phyloP scores from a whole-genome alignment of 2,113 vertebrate species.

The Pelecanoides urinatrix region DNA sequence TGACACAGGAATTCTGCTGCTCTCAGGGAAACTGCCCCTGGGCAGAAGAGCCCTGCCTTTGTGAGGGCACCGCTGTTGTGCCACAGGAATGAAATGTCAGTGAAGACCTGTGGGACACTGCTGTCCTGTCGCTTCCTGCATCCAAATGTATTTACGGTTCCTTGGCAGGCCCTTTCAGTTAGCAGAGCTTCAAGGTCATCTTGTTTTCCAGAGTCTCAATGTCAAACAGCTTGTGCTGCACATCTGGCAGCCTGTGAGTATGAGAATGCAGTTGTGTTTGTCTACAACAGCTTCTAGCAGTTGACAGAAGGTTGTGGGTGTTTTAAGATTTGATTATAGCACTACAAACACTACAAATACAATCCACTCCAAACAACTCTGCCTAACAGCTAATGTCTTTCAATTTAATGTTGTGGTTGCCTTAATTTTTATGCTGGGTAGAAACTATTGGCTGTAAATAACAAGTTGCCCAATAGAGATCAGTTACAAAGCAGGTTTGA shows the following conservation, averaged over 20 bases:
- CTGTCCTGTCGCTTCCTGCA: background rate
- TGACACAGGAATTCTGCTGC: background rate
- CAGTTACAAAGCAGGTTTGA: background rate
- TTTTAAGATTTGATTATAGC: background rate
- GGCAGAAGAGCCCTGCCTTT: background rate
- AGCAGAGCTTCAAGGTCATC: background rate
- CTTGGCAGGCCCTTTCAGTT: background rate
- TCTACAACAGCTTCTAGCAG: background rate
- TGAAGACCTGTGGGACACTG: background rate
- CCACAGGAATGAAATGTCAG: background rate
- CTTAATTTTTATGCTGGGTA: background rate
- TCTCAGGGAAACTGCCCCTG: background rate
- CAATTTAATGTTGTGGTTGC: background rate
- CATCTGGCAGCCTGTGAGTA: background rate
- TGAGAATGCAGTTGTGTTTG: background rate
- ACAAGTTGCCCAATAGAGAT: fast-evolving
- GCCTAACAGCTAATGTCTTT: background rate
- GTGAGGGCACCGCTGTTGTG: background rate
- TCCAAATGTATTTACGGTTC: background rate
- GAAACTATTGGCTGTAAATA: background rate
- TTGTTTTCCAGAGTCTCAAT: background rate
- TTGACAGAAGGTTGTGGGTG: background rate
- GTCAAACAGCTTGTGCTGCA: background rate
- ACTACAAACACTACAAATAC: background rate
- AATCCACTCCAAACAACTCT: background rate